phyloP scores from a whole-genome alignment of 1,140 invertebrate genomes.

The Pentalonia nigronervosa region DNA sequence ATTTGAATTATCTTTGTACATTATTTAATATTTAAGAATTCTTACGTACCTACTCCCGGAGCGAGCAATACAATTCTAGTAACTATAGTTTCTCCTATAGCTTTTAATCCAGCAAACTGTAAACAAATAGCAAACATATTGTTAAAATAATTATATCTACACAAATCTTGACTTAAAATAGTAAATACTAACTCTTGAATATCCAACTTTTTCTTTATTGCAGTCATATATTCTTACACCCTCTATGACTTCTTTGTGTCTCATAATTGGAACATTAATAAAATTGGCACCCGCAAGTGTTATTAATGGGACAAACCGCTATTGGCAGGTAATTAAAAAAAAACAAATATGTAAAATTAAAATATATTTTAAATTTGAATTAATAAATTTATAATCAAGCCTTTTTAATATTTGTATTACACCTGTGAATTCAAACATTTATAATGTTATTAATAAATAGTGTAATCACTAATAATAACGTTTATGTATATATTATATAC shows the following conservation, averaged over 20 bases:
- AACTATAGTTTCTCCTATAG: conserved; percentile 32
- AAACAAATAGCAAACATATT: conserved; percentile 2
- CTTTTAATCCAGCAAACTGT: conserved; percentile 33
- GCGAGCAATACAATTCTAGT: conserved; percentile 1
- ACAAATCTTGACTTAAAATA: not conserved
- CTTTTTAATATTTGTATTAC: not conserved
- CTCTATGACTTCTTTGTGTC: conserved; percentile 18
- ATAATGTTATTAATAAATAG: not conserved
- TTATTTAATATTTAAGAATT: not conserved
- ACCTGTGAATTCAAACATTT: not conserved
- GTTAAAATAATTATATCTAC: not conserved
- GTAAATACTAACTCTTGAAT: conserved; percentile 32
- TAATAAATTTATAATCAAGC: not conserved
- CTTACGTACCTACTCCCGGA: conserved; percentile 6
- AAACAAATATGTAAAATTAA: not conserved
- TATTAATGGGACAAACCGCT: not conserved
- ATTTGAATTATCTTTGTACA: not conserved
- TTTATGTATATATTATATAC: not conserved
- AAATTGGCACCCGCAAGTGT: not conserved
- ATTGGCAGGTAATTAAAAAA: not conserved
- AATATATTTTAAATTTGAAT: not conserved
- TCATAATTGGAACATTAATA: conserved; percentile 36
- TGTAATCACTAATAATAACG: not conserved
- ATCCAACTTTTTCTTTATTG: conserved; percentile 30
- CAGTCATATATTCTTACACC: conserved; percentile 37